Evolutionary conservation across 2,113 vertebrate genomes (phyloP), one percentile per base, ranked within the genome.

Genomic region (Melanostigma gelatinosum): DNA sequence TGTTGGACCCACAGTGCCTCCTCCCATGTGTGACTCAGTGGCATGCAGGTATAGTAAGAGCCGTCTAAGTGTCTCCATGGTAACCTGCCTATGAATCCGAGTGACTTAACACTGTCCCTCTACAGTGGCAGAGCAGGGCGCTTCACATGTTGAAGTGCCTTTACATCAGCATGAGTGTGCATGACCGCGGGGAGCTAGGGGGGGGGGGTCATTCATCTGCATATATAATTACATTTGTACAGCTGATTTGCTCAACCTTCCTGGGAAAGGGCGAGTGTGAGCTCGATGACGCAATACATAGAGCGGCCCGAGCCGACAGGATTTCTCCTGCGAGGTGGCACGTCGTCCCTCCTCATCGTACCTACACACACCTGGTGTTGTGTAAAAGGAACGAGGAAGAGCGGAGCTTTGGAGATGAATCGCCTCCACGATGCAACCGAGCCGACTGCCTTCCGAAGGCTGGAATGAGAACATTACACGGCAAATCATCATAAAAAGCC

Each of bases 1-100:
- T 87, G 70, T 67, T 86, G 57, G 64, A 67, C 52, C 40, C 71
- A 71, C 42, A 64, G 62, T 77, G 73, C 70, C 55, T 82, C 58
- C 76, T 82, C 75, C 48, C 79, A 63, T 85, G 78, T 84, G 80
- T 80, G 82, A 90, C 84, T 84, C 86, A 82, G 58, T 44, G 34
- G 60, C 77, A 84, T 69, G 24, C 69, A 88, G 79, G 79, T 87
- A 87, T 66, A 81, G 84, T 55, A 67, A 61, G 61, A 48, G 48
- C 32, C 44, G 75, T 81, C 78, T 63, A 68, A 80, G 77, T 44
- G 91, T 95, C 89, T 90, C 94, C 93, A 94, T 94, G 93, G 93
- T 87, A 94, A 95, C 94, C 75, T 73, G 77, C 64, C 67, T 71
- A 86, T 83, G 86, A 89, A 87, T 79, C 72, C 84, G 69, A 58